Conservation (phyloP, 2,888 invertebrate species). For the Automeris io region DNA sequence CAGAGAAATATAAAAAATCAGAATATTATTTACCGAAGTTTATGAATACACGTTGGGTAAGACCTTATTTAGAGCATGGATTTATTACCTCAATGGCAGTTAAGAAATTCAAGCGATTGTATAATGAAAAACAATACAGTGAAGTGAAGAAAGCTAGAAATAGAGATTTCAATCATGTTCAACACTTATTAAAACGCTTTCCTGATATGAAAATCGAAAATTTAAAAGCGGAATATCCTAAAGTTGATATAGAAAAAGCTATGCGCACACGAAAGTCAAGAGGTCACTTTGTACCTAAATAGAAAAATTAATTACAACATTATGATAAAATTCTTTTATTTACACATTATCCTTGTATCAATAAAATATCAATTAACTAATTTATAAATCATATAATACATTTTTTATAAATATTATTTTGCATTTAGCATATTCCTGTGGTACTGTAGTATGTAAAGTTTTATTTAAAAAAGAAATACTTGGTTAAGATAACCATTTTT, state of each 20-base stretch:
- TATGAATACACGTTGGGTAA: constrained; percentile 81
- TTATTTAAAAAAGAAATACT: too few relatives aligned
- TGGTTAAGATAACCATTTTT: too few relatives aligned
- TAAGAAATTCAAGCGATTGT: constrained; percentile 70
- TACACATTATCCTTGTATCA: too few relatives aligned
- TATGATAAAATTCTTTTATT: background rate
- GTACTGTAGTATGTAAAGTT: too few relatives aligned
- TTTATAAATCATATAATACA: too few relatives aligned
- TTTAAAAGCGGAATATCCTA: constrained; percentile 84
- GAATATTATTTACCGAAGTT: constrained; percentile 82
- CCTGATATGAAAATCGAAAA: constrained; percentile 85
- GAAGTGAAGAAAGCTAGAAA: constrained; percentile 74
- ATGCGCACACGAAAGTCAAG: constrained; percentile 73
- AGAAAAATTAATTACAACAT: constrained; percentile 25
- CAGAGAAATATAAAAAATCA: constrained; percentile 69
- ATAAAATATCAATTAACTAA: too few relatives aligned
- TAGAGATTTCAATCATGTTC: constrained; percentile 82
- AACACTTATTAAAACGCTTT: constrained; percentile 83
- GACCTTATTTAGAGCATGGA: constrained; percentile 73
- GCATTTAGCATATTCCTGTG: too few relatives aligned
- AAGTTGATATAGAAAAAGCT: constrained; percentile 84
- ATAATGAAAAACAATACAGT: constrained; percentile 81
- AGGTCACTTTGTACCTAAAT: constrained; percentile 78
- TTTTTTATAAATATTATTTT: too few relatives aligned
- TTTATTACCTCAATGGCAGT: constrained; percentile 77